Base-by-base conservation (phyloP, 1,140 invertebrate genomes). In the Heterodera schachtii region DNA sequence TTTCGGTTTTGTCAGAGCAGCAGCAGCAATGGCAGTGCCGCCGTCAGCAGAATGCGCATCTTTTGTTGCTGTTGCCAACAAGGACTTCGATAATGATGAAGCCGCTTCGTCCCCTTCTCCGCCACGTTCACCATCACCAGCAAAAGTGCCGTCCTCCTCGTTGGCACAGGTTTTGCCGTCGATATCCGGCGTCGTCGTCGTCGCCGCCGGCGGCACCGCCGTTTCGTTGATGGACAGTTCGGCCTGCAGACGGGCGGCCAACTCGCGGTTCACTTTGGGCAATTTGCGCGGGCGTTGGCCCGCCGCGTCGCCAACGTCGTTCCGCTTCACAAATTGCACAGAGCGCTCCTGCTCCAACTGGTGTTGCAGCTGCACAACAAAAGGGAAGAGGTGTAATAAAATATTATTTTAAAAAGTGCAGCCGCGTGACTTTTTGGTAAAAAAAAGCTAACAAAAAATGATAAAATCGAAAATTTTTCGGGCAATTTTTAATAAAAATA, bases 261-360 rank as follows among this genome's bases (percentile, higher is more conserved):
- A 49, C 9, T 82, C 80, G 47, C 80, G 83, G 52, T 88, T 88
- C 4, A 88, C 86, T 66, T 88, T 88, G 16, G 87, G 87, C 49
- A 82, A 46, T 13, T 69, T 79, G 11, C n/a, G 41, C 64, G 5
- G 1, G 16, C 57, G 31, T 31, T 31, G 31, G 31, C 31, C 31
- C 31, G 31, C 31, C 31, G 31, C 57, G 19, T 5, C 16, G 44
- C 31, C 43, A 19, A 77, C 71, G 47, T 49, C 81, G 2, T 78
- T 60, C 60, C 79, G 81, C 52, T 75, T 77, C 41, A 86, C 71
- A 71, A 81, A 21, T 44, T 73, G 49, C 11, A 83, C 77, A 19
- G 86, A 70, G 2, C 88, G 83, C 75, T 88, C 87, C 79, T 90
- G 80, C n/a, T 90, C 88, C 66, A 90, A n/a, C 46, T 81, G 78